Evolutionary conservation across 2,888 invertebrate species (phyloP).

Genomic region (Latheticus oryzae): DNA sequence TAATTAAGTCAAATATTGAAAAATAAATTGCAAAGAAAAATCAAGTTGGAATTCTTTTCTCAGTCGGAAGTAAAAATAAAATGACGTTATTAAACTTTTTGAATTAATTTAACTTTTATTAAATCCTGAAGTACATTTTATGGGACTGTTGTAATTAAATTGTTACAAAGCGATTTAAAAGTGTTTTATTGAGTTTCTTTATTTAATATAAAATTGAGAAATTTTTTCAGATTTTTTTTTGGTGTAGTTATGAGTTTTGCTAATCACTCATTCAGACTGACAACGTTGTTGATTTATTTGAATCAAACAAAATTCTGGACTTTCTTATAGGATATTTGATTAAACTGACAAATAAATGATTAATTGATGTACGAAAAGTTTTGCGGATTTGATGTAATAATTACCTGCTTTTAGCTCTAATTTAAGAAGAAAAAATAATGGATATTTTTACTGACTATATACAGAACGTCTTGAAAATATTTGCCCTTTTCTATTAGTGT

Average conservation of each 20-base stretch:
- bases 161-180: conserved; percentile 34
- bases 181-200: conserved; percentile 36
- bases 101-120: conserved; percentile 43
- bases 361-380: conserved; percentile 8
- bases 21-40: conserved; percentile 41
- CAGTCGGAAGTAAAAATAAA: conserved; percentile 33
- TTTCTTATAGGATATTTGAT: conserved; percentile 8
- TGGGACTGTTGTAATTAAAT: conserved; percentile 40
- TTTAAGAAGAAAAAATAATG: too few relatives aligned
- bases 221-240: conserved; percentile 3
- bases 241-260: not conserved
- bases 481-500: too few relatives aligned
- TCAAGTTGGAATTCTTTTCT: conserved; percentile 39
- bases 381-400: conserved; percentile 1
- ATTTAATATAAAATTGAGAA: conserved; percentile 26
- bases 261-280: conserved; percentile 15
- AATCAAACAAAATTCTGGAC: conserved; percentile 10
- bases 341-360: conserved; percentile 27
- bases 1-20: conserved; percentile 20
- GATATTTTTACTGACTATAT: too few relatives aligned
- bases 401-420: too few relatives aligned
- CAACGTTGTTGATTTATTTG: conserved; percentile 20
- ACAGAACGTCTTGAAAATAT: too few relatives aligned
- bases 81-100: conserved; percentile 41
- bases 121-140: conserved; percentile 39